Conservation (phyloP, 37 sponge, comb jelly and placozoan species). For the Ianthella basta region DNA sequence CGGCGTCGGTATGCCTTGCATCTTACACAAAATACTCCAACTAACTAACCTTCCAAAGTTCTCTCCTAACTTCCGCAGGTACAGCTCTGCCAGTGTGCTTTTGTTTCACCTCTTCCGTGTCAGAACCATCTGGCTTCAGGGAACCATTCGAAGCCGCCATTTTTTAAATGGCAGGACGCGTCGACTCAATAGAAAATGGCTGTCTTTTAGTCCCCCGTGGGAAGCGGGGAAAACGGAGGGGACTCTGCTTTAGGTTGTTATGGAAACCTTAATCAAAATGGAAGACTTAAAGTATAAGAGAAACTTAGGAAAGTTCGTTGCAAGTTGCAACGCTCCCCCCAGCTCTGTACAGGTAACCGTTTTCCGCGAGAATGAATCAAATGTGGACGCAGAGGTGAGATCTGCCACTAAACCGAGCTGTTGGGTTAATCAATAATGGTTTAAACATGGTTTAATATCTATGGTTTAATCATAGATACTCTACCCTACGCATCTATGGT, state of each 20-base stretch:
- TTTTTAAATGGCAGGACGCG: too few species aligned
- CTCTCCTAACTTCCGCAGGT: slow-evolving; percentile 54
- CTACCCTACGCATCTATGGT: too few species aligned
- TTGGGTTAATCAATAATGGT: too few species aligned
- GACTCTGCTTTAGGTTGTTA: not conserved
- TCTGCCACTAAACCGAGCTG: not conserved
- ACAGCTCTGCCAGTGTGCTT: slow-evolving; percentile 20
- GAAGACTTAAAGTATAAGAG: slow-evolving; percentile 11
- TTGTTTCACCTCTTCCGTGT: slow-evolving; percentile 37
- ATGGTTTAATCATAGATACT: too few species aligned
- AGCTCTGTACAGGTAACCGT: not conserved
- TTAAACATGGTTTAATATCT: too few species aligned
- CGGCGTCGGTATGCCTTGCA: not conserved
- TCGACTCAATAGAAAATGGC: not conserved
- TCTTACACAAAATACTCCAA: not conserved
- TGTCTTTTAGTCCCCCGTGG: not conserved
- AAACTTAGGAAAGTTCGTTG: slow-evolving; percentile 5
- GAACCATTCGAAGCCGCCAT: not conserved
- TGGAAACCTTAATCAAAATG: slow-evolving; percentile 30
- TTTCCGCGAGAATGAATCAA: not conserved
- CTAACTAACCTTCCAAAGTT: slow-evolving; percentile 75
- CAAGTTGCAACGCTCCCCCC: slow-evolving; percentile 11
- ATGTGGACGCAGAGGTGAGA: slow-evolving; percentile 20
- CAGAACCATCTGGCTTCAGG: not conserved
- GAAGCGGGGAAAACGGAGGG: not conserved